Evolutionary conservation across 2,113 vertebrate genomes (phyloP), one percentile per base, ranked within the genome.

Genomic region (Cinclus cinclus): DNA sequence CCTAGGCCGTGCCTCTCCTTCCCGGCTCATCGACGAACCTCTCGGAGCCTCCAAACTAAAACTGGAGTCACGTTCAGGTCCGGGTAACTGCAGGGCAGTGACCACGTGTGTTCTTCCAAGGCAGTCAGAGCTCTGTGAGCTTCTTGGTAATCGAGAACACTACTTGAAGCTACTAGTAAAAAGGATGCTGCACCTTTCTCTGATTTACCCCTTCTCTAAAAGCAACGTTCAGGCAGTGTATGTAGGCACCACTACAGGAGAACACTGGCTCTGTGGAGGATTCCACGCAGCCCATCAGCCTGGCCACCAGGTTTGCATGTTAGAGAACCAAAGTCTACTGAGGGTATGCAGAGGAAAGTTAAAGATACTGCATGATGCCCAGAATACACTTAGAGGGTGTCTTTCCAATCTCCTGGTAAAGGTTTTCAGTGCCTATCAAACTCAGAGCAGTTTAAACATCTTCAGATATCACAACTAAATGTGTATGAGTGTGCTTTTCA

Each of bases 31-130:
- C 5, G 27, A 30, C 14, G 6, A 31, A 17, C 14, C 7, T 10
- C 22, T 31, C 39, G 15, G 13, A 49, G 16, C 3, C 25, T 42
- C 22, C 41, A 3, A 2, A 37, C 25, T 41, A 4, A 20, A 9
- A 19, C 14, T 2, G 21, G 15, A 16, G 3, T 10, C 42, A 1
- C 20, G 16, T 7, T 17, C 47, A 0, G 4, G 6, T 17, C 8
- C 4, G 1, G 19, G 39, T 16, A 4, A 11, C 31, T 9, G 70
- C 33, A 8, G 39, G 30, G 15, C 15, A 6, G 56, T 4, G 12
- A 10, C 7, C 9, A 6, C 4, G 19, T 59, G 37, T 8, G 17
- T 22, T 64, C 37, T 49, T 23, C 55, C 35, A 3, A 23, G 64
- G 25, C 25, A 6, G 2, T 27, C 6, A 4, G 30, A 30, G 59